phyloP scores from a whole-genome alignment of 2,888 invertebrate species.

The Peribatodes rhomboidaria region DNA sequence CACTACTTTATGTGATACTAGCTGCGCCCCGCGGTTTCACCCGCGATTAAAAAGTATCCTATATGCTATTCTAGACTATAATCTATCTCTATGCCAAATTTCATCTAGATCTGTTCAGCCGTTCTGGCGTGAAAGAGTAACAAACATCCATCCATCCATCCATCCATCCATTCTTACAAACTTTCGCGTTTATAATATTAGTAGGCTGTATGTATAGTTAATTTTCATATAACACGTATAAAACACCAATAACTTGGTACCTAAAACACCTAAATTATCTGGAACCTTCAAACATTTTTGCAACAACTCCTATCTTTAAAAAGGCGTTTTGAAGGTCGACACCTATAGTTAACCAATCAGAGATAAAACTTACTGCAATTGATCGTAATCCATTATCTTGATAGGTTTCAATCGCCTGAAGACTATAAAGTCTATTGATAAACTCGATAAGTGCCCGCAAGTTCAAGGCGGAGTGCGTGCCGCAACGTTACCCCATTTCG shows the following conservation, averaged over 20 bases:
- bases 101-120: too few species aligned
- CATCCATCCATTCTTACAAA: too few species aligned
- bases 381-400: conserved; percentile 37
- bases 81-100: too few species aligned
- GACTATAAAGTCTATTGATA: conserved; percentile 47
- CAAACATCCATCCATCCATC: too few species aligned
- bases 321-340: conserved; percentile 18
- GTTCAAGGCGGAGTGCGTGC: conserved; percentile 48
- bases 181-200: too few species aligned
- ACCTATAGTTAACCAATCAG: conserved; percentile 30
- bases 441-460: conserved; percentile 42
- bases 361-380: conserved; percentile 33
- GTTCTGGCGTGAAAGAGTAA: too few species aligned
- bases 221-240: background rate
- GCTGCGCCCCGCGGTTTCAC: too few species aligned
- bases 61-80: too few species aligned
- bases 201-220: too few species aligned
- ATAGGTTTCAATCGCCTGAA: conserved; percentile 38
- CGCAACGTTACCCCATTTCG: conserved; percentile 43
- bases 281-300: background rate
- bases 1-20: too few species aligned
- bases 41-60: too few species aligned
- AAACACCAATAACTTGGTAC: background rate
- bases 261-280: background rate
- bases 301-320: background rate